phyloP scores from a whole-genome alignment of 2,113 vertebrate species.

The Chelonoidis abingdonii region DNA sequence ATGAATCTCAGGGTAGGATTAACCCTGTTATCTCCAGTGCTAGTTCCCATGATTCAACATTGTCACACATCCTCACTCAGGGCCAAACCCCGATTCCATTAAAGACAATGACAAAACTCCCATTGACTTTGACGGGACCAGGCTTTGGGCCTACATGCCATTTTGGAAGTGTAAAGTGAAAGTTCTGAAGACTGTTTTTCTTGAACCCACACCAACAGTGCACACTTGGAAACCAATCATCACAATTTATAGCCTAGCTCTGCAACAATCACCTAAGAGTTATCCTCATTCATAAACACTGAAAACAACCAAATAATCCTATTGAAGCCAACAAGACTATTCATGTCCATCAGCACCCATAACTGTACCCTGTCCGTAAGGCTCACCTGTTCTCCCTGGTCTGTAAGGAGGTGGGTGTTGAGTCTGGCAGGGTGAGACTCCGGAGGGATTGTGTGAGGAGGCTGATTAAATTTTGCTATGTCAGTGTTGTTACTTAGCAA shows the following conservation, averaged over 20 bases:
- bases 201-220: neutral
- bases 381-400: accelerated
- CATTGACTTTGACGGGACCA: neutral
- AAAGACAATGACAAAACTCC: neutral
- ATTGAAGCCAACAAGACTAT: accelerated
- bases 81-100: neutral
- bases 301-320: neutral
- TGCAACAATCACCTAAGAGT: neutral
- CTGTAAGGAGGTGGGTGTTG: neutral
- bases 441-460: neutral
- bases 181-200: neutral
- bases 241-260: neutral
- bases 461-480: neutral
- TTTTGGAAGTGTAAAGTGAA: neutral
- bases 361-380: neutral
- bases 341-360: neutral
- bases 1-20: neutral
- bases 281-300: neutral
- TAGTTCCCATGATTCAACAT: neutral
- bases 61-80: neutral
- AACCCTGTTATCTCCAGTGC: accelerated
- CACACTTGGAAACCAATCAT: neutral
- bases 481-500: neutral
- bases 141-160: neutral
- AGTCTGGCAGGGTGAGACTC: neutral